Evolutionary conservation across 2,113 vertebrate genomes (phyloP).

Genomic region (Nettapus auritus): DNA sequence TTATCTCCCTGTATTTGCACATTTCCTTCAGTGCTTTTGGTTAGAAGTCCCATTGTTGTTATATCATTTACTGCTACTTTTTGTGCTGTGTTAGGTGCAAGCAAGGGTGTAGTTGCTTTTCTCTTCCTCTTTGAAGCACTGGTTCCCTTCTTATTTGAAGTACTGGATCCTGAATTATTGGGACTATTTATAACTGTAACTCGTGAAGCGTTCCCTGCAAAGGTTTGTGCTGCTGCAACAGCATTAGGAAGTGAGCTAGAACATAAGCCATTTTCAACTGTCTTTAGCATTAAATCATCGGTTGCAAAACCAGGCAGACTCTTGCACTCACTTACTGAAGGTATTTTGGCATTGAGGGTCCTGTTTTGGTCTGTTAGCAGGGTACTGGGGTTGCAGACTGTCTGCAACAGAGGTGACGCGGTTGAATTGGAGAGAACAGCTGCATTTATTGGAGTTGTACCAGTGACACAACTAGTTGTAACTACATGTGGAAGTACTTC

Average conservation of each 20-base stretch:
- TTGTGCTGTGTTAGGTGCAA: conserved; percentile 53
- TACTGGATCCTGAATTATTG: conserved; percentile 66
- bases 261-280: conserved; percentile 72
- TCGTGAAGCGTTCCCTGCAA: conserved; percentile 65
- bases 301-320: conserved; percentile 67
- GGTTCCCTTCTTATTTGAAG: conserved; percentile 78
- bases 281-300: conserved; percentile 76
- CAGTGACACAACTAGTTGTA: conserved; percentile 67
- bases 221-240: conserved; percentile 57
- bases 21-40: conserved; percentile 70
- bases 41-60: conserved; percentile 59
- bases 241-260: conserved; percentile 72
- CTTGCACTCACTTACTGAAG: conserved; percentile 65
- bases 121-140: conserved; percentile 80
- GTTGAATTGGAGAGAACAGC: conserved; percentile 68
- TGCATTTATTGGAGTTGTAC: conserved; percentile 61
- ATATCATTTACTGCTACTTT: conserved; percentile 69
- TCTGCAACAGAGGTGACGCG: conserved; percentile 58
- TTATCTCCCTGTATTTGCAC: conserved; percentile 55
- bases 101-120: conserved; percentile 69
- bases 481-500: conserved; percentile 75
- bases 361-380: conserved; percentile 76
- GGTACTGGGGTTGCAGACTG: conserved; percentile 64
- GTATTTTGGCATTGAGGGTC: conserved; percentile 71
- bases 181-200: conserved; percentile 81